Percentiles rank a stretch among this genome's conserved stretches.
Conservation (phyloP, 1,140 invertebrate genomes). For the Drosophila busckii region DNA sequence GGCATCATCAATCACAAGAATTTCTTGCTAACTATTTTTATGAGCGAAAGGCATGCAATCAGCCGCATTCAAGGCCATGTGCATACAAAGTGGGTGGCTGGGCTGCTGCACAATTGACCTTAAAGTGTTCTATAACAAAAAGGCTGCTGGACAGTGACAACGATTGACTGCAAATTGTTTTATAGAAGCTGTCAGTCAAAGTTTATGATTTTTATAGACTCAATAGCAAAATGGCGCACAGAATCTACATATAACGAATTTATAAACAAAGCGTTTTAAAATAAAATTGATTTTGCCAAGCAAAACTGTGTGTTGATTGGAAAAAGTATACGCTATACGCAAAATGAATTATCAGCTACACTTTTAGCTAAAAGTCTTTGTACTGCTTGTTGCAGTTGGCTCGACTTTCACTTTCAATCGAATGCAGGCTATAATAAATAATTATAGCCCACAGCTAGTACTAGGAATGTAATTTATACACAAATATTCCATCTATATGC, state of each 20-base stretch:
- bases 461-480: slow-evolving; percentile 19
- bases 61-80: slow-evolving; percentile 15
- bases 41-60: not conserved
- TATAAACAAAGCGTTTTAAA: too few species aligned
- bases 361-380: too few species aligned
- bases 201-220: too few species aligned
- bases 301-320: not conserved
- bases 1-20: slow-evolving; percentile 26
- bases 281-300: too few species aligned
- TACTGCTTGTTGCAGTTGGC: too few species aligned
- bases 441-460: slow-evolving; percentile 50
- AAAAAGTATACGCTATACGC: slow-evolving; percentile 6
- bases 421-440: slow-evolving; percentile 62
- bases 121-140: slow-evolving; percentile 17
- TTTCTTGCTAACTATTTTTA: slow-evolving; percentile 12
- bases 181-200: not conserved
- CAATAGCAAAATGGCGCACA: too few species aligned
- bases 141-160: slow-evolving; percentile 6
- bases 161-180: slow-evolving; percentile 27
- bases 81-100: slow-evolving; percentile 3
- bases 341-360: too few species aligned
- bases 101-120: slow-evolving; percentile 12
- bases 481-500: not conserved
- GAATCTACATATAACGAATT: too few species aligned
- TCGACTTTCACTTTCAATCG: too few species aligned